Evolutionary conservation across 92 coral and sea anemone species (phyloP), one percentile per base, ranked within the genome.

Genomic region (Porites evermanni): DNA sequence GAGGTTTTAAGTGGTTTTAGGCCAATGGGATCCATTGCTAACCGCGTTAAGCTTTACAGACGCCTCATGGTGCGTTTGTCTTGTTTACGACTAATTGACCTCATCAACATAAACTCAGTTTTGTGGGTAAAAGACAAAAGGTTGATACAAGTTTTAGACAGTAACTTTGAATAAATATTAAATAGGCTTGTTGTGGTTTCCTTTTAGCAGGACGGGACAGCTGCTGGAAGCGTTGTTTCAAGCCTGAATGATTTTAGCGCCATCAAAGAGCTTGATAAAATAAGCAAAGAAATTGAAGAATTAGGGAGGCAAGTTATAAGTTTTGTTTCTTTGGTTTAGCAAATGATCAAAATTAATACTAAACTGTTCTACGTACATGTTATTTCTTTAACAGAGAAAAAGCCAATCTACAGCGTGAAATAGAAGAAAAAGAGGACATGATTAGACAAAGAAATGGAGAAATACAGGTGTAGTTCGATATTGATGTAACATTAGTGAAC

Each of bases 371-470:
- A 10, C 13, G 3, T 53, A 16, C 51, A 2, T 18, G 16, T 21
- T 32, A 19, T 52, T 73, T 53, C 12, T n/a, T 47, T 60, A 3
- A n/a, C 51, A 97, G 99, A 80, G 98, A 94, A 75, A 97, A 97
- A 56, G 81, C 92, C 83, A 81, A 87, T 59, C 87, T 97, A 23
- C 99, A 97, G 64, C 98, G 90, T 61, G 98, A 93, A 63, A 95
- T 97, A 65, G 98, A 95, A 72, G 99, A 95, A 32, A 97, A 93
- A 66, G 99, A 97, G 89, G 99, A 97, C 47, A 81, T 90, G 65
- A 93, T 97, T 79, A 86, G 99, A 66, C 98, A 93, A 69, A 91
- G 99, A 90, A 94, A 97, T 82, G 90, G 81, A 79, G 99, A 97
- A 90, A 94, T 97, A 75, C 99, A 91, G 97, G 99, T 97, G 20